Conservation (phyloP, 2,888 invertebrate genomes). For the Drosophila merina region DNA sequence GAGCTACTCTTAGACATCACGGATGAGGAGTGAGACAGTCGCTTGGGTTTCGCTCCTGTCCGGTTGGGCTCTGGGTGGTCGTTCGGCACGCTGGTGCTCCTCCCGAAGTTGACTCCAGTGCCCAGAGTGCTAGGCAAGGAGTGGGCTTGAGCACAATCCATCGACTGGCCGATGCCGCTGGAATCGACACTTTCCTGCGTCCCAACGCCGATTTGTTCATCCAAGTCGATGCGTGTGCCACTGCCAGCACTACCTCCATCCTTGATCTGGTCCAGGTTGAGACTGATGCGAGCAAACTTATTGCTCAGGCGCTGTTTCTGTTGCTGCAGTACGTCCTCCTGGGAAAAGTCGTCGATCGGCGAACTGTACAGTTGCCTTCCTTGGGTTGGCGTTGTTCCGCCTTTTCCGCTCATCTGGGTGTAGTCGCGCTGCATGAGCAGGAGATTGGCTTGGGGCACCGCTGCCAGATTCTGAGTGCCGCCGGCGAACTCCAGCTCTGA, state of each 20-base stretch:
- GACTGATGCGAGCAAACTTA: constrained; percentile 81
- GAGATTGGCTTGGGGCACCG: constrained; percentile 50
- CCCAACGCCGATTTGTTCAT: constrained; percentile 45
- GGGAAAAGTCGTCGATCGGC: constrained; percentile 75
- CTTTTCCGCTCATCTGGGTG: constrained; percentile 69
- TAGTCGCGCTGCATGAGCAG: constrained; percentile 75
- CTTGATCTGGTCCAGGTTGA: constrained; percentile 81
- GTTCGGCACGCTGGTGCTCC: constrained; percentile 61
- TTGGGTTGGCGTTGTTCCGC: constrained; percentile 59
- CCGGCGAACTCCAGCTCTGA: constrained; percentile 82
- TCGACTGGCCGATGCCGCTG: constrained; percentile 6
- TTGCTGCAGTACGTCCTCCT: constrained; percentile 63
- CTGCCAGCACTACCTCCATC: constrained; percentile 49
- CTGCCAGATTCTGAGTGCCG: constrained; percentile 18
- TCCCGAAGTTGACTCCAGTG: constrained; percentile 60
- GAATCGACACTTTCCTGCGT: constrained; percentile 40
- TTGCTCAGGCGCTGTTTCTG: constrained; percentile 69
- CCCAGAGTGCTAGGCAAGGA: constrained; percentile 74
- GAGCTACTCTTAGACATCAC: constrained; percentile 67
- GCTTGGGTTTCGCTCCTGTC: constrained; percentile 82
- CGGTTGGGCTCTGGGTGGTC: constrained; percentile 57
- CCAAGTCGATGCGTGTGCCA: constrained; percentile 55
- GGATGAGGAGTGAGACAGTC: constrained; percentile 75
- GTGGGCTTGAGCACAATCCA: constrained; percentile 55
- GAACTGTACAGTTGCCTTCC: constrained; percentile 78